Percentiles rank a stretch among this genome's conserved stretches.
These are phyloP conservation scores for Tanaodytes sp. DNA, from an alignment of 2,888 invertebrate genomes.

Conservation along the genomic window DNA sequence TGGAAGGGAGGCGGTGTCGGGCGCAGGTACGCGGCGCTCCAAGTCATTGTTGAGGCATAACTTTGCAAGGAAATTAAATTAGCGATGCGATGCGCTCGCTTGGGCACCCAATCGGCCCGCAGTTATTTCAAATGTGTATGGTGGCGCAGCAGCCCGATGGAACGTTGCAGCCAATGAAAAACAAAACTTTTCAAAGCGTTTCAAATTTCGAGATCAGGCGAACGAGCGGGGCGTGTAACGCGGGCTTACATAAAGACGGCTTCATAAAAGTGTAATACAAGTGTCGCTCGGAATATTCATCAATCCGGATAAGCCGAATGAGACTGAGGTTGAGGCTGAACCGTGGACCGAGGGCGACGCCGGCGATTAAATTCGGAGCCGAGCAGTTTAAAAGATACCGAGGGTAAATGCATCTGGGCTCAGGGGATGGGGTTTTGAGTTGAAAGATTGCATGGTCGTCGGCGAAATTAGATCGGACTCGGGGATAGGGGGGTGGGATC, in stretches of 20 bases:
- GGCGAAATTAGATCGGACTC: constrained; percentile 16
- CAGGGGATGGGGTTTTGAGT: constrained; percentile 4
- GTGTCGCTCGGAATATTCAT: constrained; percentile 28
- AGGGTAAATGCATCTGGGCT: constrained; percentile 14
- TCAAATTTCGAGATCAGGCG: constrained; percentile 18
- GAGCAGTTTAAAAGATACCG: constrained; percentile 17
- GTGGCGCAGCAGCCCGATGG: too few relatives aligned
- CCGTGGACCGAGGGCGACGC: constrained; percentile 11
- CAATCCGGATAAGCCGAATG: too few relatives aligned
- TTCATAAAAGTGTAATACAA: constrained; percentile 37
- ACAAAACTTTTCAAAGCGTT: constrained; percentile 3
- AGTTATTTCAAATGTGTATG: too few relatives aligned
- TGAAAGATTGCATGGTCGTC: constrained; percentile 3
- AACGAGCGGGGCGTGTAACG: constrained; percentile 17
- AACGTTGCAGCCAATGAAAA: constrained; percentile 11
- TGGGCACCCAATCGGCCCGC: too few relatives aligned
- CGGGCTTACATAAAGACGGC: constrained; percentile 22
- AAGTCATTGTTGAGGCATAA: too few relatives aligned
- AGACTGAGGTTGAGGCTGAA: too few relatives aligned
- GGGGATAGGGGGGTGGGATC: background rate
- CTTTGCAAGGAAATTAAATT: too few relatives aligned
- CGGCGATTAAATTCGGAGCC: constrained; percentile 19
- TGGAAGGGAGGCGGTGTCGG: too few relatives aligned
- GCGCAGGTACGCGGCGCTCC: too few relatives aligned
- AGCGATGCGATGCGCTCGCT: too few relatives aligned